Base-by-base conservation (phyloP, 2,113 vertebrate species). In the Sakesphorus luctuosus region DNA sequence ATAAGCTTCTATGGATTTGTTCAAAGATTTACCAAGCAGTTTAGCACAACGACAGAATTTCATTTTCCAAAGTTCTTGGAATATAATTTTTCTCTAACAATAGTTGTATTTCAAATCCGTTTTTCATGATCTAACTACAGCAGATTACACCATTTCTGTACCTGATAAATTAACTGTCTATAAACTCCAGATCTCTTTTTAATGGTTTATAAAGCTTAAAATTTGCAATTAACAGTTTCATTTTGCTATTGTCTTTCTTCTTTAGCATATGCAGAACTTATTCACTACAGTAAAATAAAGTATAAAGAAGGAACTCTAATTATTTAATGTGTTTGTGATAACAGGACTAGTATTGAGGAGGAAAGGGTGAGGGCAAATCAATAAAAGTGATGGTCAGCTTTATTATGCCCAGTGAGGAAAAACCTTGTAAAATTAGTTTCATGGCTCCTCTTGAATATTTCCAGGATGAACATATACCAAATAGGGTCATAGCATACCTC, bases 121-220 rank as follows among this genome's bases (percentile, higher is more conserved):
- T 96, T 97, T 97, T 96, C 87, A 93, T 81, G 74, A 78, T n/a
- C 65, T 91, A 90, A 66, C 75, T 92, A 52, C 62, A 73, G 58
- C 28, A 12, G 61, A 76, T 81, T 67, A 92, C 58, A 89, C 23
- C 7, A 40, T 94, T 21, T 23, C 81, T 67, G 81, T 62, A 69
- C 82, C 56, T 95, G 92, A 96, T 86, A 92, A 96, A 97, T 95
- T 84, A 93, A 84, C 73, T 84, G 44, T 93, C 68, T 50, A 78
- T 71, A 77, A 62, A 96, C 91, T 81, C 75, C 61, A 88, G 69
- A 73, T 17, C 56, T 28, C 35, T 84, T 69, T 73, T 94, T 91
- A 96, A 80, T 91, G 87, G 82, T 77, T 96, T 93, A 91, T 96
- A 87, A 92, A 66, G 44, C 72, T 24, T 21, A 53, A 94, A 91